Percentiles rank a stretch among this genome's conserved stretches.
These are phyloP conservation scores for Vanacampus margaritifer DNA, from an alignment of 2,113 vertebrate genomes.

Conservation along the genomic window DNA sequence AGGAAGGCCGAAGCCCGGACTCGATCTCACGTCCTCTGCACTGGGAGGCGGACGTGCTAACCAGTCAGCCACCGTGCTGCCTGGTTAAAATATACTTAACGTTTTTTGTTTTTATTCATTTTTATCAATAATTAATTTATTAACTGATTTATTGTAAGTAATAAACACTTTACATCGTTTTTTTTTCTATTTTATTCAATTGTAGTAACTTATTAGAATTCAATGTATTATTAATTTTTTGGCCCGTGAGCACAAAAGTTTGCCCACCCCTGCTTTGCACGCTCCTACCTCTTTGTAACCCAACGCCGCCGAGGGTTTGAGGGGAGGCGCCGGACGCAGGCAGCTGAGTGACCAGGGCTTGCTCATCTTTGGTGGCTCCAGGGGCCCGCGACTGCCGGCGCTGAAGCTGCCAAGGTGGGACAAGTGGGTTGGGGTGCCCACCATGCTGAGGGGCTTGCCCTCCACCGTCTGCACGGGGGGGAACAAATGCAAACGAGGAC, in stretches of 20 bases:
- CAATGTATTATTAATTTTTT: too few relatives aligned
- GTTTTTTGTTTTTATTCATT: too few relatives aligned
- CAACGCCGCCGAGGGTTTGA: slow-evolving; percentile 90
- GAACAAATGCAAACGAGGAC: not conserved
- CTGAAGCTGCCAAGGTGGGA: slow-evolving; percentile 78
- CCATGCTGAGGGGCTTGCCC: slow-evolving; percentile 55
- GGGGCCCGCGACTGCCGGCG: slow-evolving; percentile 77
- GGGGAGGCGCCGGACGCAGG: slow-evolving; percentile 91
- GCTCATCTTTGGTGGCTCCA: slow-evolving; percentile 90
- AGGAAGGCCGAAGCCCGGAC: too few relatives aligned
- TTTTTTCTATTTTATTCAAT: too few relatives aligned
- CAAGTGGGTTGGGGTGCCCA: slow-evolving; percentile 63
- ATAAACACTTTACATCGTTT: too few relatives aligned
- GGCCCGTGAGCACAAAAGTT: not conserved
- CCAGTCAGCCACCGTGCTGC: too few relatives aligned
- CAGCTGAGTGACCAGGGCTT: slow-evolving; percentile 98
- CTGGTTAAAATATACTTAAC: too few relatives aligned
- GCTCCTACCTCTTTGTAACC: slow-evolving; percentile 95
- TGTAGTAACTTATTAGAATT: too few relatives aligned
- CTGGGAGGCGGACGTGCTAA: too few relatives aligned
- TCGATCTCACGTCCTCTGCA: too few relatives aligned
- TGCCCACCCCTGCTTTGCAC: not conserved
- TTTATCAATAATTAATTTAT: too few relatives aligned
- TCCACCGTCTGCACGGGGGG: slow-evolving; percentile 50
- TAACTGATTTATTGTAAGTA: too few relatives aligned